Base-by-base conservation (phyloP, 2,113 vertebrate genomes). In the Catharus fuscescens region DNA sequence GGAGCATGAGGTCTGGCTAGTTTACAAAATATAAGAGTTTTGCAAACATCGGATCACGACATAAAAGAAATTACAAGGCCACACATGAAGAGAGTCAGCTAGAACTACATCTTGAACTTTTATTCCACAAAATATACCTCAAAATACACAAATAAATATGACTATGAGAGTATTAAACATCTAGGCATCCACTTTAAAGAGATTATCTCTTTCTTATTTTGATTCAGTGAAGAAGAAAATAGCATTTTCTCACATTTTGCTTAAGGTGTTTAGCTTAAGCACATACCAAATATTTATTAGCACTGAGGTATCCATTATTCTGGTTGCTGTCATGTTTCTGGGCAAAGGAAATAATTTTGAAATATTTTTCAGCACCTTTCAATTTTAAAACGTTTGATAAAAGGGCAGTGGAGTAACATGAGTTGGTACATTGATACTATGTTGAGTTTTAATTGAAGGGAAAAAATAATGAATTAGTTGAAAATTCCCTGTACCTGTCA, bases 381-480 rank as follows among this genome's bases (percentile, higher is more conserved):
- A 96, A 79, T 70, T 92, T 96, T 32, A 80, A 88, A 47, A 74
- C 32, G 60, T 10, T 52, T 85, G 48, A 74, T 78, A 77, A 90
- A 94, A 94, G 45, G 59, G 34, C 93, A 85, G 36, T 24, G 29
- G 11, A 82, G 76, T 95, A 97, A 93, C 60, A 61, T 91, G 62
- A 93, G 21, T 29, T 79, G 45, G 16, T 57, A 47, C 29, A 48
- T 8, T 54, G 42, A 89, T 84, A 61, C 38, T 81, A 36, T 25
- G 9, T 17, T 50, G 80, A 80, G 47, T 53, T 86, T 91, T 69
- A 96, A 80, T 29, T 69, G 79, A 90, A 92, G 47, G 28, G 24
- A 17, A 4, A 2, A 94, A 94, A 53, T 21, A 26, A 50, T 15
- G 38, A 74, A 48, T 85, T 79, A 85, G 36, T 34, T 67, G 70